Conservation (phyloP, 2,113 vertebrate genomes). For the Cephalophus harveyi region DNA sequence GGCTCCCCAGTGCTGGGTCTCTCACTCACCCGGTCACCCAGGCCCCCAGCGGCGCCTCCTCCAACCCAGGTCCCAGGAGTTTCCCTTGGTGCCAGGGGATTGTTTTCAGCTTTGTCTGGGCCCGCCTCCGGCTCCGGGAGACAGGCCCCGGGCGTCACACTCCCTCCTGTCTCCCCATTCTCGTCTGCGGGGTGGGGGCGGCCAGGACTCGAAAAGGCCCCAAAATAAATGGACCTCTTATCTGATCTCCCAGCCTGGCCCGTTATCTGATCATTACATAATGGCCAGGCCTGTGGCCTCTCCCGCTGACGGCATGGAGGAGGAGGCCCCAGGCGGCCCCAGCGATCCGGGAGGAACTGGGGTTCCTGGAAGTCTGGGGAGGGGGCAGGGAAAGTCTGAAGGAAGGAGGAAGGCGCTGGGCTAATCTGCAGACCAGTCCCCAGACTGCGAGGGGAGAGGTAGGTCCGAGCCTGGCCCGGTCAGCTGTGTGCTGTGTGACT, state of each 20-base stretch:
- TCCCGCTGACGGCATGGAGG: constrained; percentile 71
- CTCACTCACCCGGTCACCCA: not conserved
- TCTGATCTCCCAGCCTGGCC: constrained; percentile 80
- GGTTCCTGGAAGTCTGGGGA: constrained; percentile 74
- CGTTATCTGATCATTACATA: constrained; percentile 85
- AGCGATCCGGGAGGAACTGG: constrained; percentile 61
- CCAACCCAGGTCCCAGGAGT: constrained; percentile 28
- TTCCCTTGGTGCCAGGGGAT: constrained; percentile 70
- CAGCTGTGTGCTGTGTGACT: not conserved
- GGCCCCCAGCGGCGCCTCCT: constrained; percentile 11
- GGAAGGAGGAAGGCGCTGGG: not conserved
- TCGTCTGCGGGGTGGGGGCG: constrained; percentile 26
- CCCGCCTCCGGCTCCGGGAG: constrained; percentile 43
- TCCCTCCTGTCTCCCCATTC: constrained; percentile 65
- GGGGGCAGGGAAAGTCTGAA: constrained; percentile 46
- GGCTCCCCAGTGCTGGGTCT: not conserved
- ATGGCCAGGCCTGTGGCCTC: constrained; percentile 74
- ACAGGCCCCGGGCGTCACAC: not conserved
- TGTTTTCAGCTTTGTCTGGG: constrained; percentile 65
- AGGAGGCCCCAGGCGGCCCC: constrained; percentile 60
- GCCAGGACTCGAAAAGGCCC: constrained; percentile 75
- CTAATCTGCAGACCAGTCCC: not conserved
- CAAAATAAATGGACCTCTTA: constrained; percentile 83
- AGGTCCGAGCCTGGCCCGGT: not conserved
- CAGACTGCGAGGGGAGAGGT: not conserved